A percentile compares a stretch with the other conserved stretches of the same genome.
phyloP scores from a whole-genome alignment of 92 coral and sea anemone genomes.

The Muricea muricata region DNA sequence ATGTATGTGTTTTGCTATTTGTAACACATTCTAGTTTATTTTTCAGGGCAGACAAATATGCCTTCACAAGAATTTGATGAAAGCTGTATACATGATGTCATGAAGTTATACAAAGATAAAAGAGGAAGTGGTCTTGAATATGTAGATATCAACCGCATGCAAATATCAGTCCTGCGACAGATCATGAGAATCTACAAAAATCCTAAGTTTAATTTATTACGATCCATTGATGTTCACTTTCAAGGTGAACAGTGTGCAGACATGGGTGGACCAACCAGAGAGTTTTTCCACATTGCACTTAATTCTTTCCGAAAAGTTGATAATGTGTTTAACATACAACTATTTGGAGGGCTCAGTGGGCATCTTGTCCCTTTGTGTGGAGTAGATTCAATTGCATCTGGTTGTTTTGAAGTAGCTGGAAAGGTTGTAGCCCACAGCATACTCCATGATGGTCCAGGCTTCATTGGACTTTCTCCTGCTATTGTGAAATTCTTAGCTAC shows the following conservation, averaged over 20 bases:
- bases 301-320: too few species aligned
- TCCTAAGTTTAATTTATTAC: conserved; percentile 45
- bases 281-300: too few species aligned
- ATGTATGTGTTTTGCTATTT: too few species aligned
- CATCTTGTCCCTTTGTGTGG: conserved; percentile 66
- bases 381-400: conserved; percentile 63
- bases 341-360: conserved; percentile 68
- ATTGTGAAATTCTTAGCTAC: conserved; percentile 37
- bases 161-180: conserved; percentile 58
- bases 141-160: conserved; percentile 67
- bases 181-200: conserved; percentile 63
- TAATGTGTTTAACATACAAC: conserved; percentile 52
- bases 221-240: conserved; percentile 48
- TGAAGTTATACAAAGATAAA: conserved; percentile 24
- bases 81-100: neutral
- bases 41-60: too few species aligned
- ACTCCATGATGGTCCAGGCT: too few species aligned
- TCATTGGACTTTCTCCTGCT: conserved; percentile 48
- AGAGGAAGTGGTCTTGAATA: conserved; percentile 44
- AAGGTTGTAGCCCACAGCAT: conserved; percentile 49
- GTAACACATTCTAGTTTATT: too few species aligned
- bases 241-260: conserved; percentile 63
- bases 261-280: too few species aligned
- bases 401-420: conserved; percentile 53
- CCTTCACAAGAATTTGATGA: too few species aligned